Evolutionary conservation across 2,888 invertebrate species (phyloP).

Genomic region (Drosophila suboccidentalis): DNA sequence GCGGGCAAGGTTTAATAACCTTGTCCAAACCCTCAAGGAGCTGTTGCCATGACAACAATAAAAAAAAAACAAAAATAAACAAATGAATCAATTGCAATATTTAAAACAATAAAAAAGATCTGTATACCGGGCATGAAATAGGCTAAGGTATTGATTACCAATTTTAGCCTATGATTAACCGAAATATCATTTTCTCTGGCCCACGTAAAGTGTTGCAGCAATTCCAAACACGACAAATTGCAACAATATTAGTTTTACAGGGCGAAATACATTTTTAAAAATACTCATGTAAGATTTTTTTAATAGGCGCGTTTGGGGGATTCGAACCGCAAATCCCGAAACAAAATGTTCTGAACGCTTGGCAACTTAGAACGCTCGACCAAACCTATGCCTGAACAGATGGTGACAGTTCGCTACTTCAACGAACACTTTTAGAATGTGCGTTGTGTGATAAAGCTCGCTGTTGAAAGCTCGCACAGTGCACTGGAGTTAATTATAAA

Average conservation of each 20-base stretch:
- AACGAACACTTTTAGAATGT: slow-evolving; percentile 21
- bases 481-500: slow-evolving; percentile 2
- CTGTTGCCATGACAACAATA: slow-evolving; percentile 31
- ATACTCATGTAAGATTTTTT: not conserved
- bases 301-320: not conserved
- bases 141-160: slow-evolving; percentile 72
- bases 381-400: slow-evolving; percentile 16
- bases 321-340: slow-evolving; percentile 33
- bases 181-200: slow-evolving; percentile 75
- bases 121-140: slow-evolving; percentile 84
- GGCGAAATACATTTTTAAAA: slow-evolving; percentile 34
- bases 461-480: slow-evolving; percentile 25
- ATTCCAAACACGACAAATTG: slow-evolving; percentile 67
- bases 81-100: slow-evolving; percentile 1
- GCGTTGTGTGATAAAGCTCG: slow-evolving; percentile 33
- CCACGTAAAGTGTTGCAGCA: slow-evolving; percentile 64
- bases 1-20: slow-evolving; percentile 58
- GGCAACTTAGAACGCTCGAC: slow-evolving; percentile 32
- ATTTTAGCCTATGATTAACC: slow-evolving; percentile 83
- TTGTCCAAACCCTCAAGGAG: slow-evolving; percentile 24
- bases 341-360: not conserved
- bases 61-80: slow-evolving; percentile 7
- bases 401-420: not conserved
- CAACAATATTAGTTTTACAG: slow-evolving; percentile 43
- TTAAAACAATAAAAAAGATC: slow-evolving; percentile 20